A percentile compares a stretch with the other conserved stretches of the same genome.
These are phyloP conservation scores for Synanthedon formicaeformis DNA, from an alignment of 2,888 invertebrate species.

Conservation along the genomic window DNA sequence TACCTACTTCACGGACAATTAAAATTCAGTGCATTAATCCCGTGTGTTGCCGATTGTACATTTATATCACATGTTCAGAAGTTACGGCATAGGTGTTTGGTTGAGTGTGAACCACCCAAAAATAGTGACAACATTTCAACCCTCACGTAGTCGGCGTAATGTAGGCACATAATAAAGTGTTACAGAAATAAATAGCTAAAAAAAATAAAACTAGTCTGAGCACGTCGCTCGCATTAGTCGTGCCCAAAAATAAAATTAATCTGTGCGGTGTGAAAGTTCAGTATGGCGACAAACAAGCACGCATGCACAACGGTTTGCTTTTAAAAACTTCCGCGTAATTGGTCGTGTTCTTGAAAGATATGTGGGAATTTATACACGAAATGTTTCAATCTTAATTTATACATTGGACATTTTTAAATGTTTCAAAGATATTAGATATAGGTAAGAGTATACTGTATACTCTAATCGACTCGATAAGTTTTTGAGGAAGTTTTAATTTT, in stretches of 20 bases:
- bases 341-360: constrained; percentile 29
- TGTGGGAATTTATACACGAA: constrained; percentile 22
- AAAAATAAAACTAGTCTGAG: constrained; percentile 44
- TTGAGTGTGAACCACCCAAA: constrained; percentile 14
- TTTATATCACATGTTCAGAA: background rate
- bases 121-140: constrained; percentile 25
- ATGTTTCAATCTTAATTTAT: background rate
- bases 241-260: constrained; percentile 61
- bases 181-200: constrained; percentile 52
- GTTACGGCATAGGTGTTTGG: constrained; percentile 3
- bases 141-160: constrained; percentile 45
- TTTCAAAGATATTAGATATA: too few species aligned
- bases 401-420: too few species aligned
- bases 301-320: constrained; percentile 28
- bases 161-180: constrained; percentile 49
- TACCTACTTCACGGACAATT: background rate
- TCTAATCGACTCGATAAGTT: too few species aligned
- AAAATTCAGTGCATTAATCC: background rate
- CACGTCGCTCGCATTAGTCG: constrained; percentile 45
- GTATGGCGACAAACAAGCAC: constrained; percentile 41
- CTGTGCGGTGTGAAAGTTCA: constrained; percentile 59
- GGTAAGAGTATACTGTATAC: too few species aligned
- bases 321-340: constrained; percentile 41
- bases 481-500: too few species aligned
- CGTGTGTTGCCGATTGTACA: background rate